Evolutionary conservation across 2,113 vertebrate genomes (phyloP).

Genomic region (Caretta caretta): DNA sequence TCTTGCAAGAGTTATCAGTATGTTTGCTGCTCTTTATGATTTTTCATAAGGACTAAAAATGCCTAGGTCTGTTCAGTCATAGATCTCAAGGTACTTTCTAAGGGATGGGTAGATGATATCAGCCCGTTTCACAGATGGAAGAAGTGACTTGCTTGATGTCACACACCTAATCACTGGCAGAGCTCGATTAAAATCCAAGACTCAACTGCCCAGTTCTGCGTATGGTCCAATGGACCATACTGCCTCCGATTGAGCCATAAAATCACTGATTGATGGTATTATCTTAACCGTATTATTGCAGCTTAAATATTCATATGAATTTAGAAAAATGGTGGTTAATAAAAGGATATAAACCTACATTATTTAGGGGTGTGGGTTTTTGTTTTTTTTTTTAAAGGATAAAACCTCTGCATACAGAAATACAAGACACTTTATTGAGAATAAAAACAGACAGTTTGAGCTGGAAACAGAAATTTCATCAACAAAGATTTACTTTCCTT

Average conservation of each 20-base stretch:
- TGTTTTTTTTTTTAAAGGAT: background rate
- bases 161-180: background rate
- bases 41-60: background rate
- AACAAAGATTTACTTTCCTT: slow-evolving; percentile 49
- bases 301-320: background rate
- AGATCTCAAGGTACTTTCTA: background rate
- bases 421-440: slow-evolving; percentile 18
- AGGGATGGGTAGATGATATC: background rate
- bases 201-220: background rate
- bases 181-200: too few species aligned
- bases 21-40: background rate
- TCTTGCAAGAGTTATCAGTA: background rate
- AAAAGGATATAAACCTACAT: background rate
- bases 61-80: background rate
- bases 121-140: background rate
- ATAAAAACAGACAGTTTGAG: background rate
- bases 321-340: background rate
- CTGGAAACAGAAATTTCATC: background rate
- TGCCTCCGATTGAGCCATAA: background rate
- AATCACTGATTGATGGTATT: background rate
- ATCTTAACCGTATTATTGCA: background rate
- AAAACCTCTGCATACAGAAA: background rate
- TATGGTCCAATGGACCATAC: background rate
- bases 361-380: background rate
- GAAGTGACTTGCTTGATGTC: background rate